These are phyloP conservation scores for Trichomalopsis sarcophagae DNA, from an alignment of 1,140 invertebrate genomes.

Conservation along the genomic window DNA sequence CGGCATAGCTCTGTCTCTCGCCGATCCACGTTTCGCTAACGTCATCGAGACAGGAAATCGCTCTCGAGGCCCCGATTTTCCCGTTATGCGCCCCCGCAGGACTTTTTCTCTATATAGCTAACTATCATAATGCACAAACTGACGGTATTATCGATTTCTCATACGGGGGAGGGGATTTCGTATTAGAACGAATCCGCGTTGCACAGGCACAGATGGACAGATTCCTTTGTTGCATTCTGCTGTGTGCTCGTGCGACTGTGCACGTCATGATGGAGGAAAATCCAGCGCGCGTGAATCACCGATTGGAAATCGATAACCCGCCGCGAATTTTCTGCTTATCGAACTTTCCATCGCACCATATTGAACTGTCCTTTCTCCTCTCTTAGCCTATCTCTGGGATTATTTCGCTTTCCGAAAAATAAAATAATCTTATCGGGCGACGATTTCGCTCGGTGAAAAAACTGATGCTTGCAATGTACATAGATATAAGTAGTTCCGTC, in stretches of 20 bases:
- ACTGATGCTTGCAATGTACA: no score
- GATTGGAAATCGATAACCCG: not conserved
- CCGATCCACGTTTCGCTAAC: not conserved
- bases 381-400: not conserved
- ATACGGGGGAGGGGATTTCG: not conserved
- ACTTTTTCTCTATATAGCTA: not conserved
- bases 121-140: not conserved
- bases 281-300: not conserved
- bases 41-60: not conserved
- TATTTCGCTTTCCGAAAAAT: not conserved
- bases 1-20: not conserved
- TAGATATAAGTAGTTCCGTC: no score
- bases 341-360: not conserved
- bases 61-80: not conserved
- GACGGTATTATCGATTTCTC: not conserved
- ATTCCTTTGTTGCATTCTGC: not conserved
- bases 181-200: not conserved
- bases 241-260: no score
- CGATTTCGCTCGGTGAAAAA: not conserved
- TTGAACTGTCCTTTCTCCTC: not conserved
- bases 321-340: not conserved
- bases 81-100: not conserved
- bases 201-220: not conserved
- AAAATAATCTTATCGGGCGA: not conserved
- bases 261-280: not conserved